These are phyloP conservation scores for Lordiphosa clarofinis DNA, from an alignment of 1,140 invertebrate genomes.

Conservation along the genomic window DNA sequence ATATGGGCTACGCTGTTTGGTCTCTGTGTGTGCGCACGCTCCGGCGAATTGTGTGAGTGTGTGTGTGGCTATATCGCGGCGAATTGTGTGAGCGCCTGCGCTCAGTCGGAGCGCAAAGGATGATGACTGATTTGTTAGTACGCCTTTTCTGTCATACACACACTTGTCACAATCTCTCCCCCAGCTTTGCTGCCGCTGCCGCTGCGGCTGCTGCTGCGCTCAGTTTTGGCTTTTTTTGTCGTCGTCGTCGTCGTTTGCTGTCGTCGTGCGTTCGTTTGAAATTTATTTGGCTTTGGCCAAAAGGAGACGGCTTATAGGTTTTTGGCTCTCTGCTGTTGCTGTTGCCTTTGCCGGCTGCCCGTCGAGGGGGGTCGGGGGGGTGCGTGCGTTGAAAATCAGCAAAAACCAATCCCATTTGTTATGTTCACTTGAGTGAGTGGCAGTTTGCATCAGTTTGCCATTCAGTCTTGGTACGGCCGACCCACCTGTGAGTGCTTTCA, in stretches of 20 bases:
- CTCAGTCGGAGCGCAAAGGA: conserved; percentile 50
- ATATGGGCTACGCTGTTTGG: conserved; percentile 27
- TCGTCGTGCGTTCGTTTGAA: conserved; percentile 70
- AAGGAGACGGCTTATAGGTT: conserved; percentile 79
- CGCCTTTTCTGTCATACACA: conserved; percentile 79
- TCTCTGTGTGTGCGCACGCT: conserved; percentile 20
- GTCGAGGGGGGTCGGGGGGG: neutral
- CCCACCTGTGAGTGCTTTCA: conserved; percentile 48
- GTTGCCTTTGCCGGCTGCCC: conserved; percentile 6
- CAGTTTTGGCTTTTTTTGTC: conserved; percentile 61
- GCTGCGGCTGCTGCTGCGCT: conserved; percentile 16
- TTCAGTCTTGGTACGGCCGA: conserved; percentile 53
- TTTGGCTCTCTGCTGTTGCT: conserved; percentile 45
- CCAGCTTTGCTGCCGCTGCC: conserved; percentile 18
- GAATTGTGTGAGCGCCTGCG: conserved; percentile 62
- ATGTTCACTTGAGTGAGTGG: conserved; percentile 80
- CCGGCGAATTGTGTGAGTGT: conserved; percentile 34
- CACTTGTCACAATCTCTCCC: conserved; percentile 63
- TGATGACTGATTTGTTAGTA: conserved; percentile 79
- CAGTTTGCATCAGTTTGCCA: conserved; percentile 78
- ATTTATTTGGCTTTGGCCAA: conserved; percentile 80
- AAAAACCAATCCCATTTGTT: conserved; percentile 80
- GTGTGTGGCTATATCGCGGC: conserved; percentile 23
- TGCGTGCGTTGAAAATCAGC: conserved; percentile 77
- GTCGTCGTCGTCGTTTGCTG: conserved; percentile 25